These are phyloP conservation scores for Pan troglodytes DNA, from an alignment of 2,113 vertebrate species.

Conservation along the genomic window NHGRI_mPanTro3-v2.1_pri NC_086015.1:158184501-158185000, in stretches of 20 bases:
- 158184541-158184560: neutral
- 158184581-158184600: neutral
- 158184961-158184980: neutral
- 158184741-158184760: neutral
- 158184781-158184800: neutral
- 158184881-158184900: neutral
- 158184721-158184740: neutral
- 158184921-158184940: neutral
- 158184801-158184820: neutral
- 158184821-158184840: neutral
- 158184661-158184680: neutral
- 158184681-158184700: neutral
- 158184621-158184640: neutral
- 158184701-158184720: neutral
- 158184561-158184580: conserved; percentile 14
- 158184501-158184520: neutral
- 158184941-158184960: neutral
- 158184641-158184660: neutral
- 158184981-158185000: neutral
- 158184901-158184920: neutral
- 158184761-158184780: neutral
- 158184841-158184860: neutral
- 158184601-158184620: neutral
- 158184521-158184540: neutral
- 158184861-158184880: neutral